phyloP scores from a whole-genome alignment of 2,113 vertebrate genomes.

The Myotis yumanensis region DNA sequence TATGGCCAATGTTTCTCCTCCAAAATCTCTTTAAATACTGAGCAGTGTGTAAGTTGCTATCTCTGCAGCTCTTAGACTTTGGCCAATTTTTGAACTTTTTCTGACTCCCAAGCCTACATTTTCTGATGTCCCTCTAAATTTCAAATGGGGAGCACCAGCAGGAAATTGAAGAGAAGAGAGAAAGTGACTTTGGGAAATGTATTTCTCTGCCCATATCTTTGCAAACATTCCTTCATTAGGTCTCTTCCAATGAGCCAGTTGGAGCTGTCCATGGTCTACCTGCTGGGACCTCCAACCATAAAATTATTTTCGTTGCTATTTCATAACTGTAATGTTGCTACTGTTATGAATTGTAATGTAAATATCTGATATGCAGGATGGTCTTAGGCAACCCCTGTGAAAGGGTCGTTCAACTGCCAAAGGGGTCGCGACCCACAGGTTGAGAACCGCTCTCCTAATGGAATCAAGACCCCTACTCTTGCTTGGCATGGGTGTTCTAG shows the following conservation, averaged over 20 bases:
- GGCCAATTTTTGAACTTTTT: neutral
- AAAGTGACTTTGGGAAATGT: neutral
- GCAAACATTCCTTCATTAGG: neutral
- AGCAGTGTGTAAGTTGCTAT: too few relatives aligned
- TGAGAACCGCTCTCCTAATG: too few relatives aligned
- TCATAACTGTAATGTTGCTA: too few relatives aligned
- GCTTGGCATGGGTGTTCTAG: neutral
- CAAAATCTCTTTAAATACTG: neutral
- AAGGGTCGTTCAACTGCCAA: too few relatives aligned
- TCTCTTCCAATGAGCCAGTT: neutral
- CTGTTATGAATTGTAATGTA: too few relatives aligned
- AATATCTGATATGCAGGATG: too few relatives aligned
- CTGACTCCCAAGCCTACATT: neutral
- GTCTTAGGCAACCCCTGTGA: too few relatives aligned
- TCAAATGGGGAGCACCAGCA: neutral
- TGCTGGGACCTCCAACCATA: neutral
- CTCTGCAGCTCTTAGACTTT: neutral
- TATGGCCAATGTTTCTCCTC: neutral
- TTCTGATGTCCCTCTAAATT: neutral
- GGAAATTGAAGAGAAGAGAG: neutral
- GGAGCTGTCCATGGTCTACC: neutral
- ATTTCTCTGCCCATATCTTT: neutral
- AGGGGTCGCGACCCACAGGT: too few relatives aligned
- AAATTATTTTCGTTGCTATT: too few relatives aligned
- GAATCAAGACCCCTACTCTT: neutral